These are phyloP conservation scores for Mactra quadrangularis DNA, from an alignment of 1,140 invertebrate species.

Conservation along the genomic window DNA sequence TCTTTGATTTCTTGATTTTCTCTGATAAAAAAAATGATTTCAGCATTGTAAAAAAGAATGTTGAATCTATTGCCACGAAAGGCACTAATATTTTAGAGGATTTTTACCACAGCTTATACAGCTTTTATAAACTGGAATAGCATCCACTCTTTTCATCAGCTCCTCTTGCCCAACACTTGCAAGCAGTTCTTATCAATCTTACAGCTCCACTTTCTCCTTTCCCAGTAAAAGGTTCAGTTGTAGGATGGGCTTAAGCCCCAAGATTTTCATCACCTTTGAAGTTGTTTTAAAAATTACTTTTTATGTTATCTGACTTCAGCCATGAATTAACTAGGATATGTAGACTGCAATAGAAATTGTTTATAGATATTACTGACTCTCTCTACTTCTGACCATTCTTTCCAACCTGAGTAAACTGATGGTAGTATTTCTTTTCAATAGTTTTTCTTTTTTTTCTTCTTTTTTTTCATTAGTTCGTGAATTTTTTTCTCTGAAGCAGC, in stretches of 20 bases:
- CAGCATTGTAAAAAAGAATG: slow-evolving; percentile 62
- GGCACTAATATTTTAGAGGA: slow-evolving; percentile 16
- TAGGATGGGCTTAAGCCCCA: slow-evolving; percentile 22
- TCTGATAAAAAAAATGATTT: slow-evolving; percentile 40
- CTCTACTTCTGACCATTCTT: slow-evolving; percentile 37
- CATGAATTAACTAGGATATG: slow-evolving; percentile 57
- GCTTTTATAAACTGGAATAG: slow-evolving; percentile 49
- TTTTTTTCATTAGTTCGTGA: slow-evolving; percentile 30
- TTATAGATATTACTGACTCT: slow-evolving; percentile 34
- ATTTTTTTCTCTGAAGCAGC: slow-evolving; percentile 60
- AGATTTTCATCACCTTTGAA: slow-evolving; percentile 15
- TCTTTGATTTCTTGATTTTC: slow-evolving; percentile 44
- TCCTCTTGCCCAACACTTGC: slow-evolving; percentile 45
- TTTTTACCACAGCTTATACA: slow-evolving; percentile 23
- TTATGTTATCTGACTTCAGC: slow-evolving; percentile 40
- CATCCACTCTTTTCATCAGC: slow-evolving; percentile 59
- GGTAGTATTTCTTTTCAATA: slow-evolving; percentile 57
- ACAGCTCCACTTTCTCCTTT: slow-evolving; percentile 24
- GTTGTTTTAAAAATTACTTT: slow-evolving; percentile 23
- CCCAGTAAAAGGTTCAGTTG: slow-evolving; percentile 20
- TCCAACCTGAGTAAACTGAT: slow-evolving; percentile 49
- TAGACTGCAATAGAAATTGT: slow-evolving; percentile 55
- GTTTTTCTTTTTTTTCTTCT: too few relatives aligned
- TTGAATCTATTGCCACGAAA: slow-evolving; percentile 62
- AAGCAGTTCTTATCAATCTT: slow-evolving; percentile 34